Evolutionary conservation across 2,888 invertebrate genomes (phyloP).

Genomic region (Reticulitermes lucifugus): DNA sequence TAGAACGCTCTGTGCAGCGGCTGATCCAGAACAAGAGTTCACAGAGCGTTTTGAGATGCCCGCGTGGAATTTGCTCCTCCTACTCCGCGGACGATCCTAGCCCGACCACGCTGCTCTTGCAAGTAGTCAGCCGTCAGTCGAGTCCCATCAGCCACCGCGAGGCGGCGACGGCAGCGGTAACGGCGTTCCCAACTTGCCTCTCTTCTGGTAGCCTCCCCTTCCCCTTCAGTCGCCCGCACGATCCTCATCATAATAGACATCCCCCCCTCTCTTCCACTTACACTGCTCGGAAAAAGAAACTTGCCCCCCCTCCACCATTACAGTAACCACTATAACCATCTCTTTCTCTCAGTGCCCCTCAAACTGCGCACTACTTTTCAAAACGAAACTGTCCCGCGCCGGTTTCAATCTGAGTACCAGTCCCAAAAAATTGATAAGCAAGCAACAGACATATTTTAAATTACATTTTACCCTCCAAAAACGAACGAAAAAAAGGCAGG

Average conservation of each 20-base stretch:
- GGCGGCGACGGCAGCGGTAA: conserved; percentile 40
- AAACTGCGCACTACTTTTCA: conserved; percentile 60
- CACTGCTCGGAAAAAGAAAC: conserved; percentile 46
- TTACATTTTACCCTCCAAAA: conserved; percentile 32
- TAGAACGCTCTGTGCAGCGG: not conserved
- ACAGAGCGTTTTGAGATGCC: conserved; percentile 1
- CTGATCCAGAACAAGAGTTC: not conserved
- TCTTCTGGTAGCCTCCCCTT: conserved; percentile 7
- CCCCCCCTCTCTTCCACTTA: conserved; percentile 46
- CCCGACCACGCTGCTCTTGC: conserved; percentile 36
- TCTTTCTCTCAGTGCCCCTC: conserved; percentile 50
- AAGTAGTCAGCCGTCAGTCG: conserved; percentile 21
- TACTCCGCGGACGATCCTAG: conserved; percentile 17
- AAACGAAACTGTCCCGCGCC: conserved; percentile 63
- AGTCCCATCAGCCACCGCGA: conserved; percentile 57
- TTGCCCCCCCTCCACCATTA: conserved; percentile 58
- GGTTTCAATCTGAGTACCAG: conserved; percentile 63
- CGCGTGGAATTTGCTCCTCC: conserved; percentile 5
- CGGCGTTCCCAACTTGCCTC: conserved; percentile 27
- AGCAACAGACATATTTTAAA: conserved; percentile 41
- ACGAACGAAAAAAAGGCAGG: conserved; percentile 33
- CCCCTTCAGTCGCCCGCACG: not conserved
- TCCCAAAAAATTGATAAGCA: conserved; percentile 40
- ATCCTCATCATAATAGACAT: conserved; percentile 23
- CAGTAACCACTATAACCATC: conserved; percentile 51